Conservation (phyloP, 2,888 invertebrate species). For the Caradrina kadenii region DNA sequence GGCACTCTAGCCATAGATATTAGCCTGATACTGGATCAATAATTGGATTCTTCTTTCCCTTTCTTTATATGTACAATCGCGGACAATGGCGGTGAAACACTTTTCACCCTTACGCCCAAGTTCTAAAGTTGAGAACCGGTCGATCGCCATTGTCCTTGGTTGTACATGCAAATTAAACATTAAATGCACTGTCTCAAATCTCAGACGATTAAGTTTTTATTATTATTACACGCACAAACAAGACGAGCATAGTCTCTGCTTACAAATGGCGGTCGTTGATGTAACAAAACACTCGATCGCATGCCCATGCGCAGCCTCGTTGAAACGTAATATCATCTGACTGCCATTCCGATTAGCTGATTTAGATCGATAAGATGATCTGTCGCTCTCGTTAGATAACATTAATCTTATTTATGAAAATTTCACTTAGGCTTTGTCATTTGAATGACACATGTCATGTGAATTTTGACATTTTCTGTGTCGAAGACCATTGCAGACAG, state of each 20-base stretch:
- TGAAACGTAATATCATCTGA: slow-evolving; percentile 51
- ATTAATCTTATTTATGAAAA: slow-evolving; percentile 16
- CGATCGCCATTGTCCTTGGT: too few species aligned
- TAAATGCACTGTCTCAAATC: slow-evolving; percentile 8
- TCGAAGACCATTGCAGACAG: neutral
- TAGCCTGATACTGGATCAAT: neutral
- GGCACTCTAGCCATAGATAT: neutral
- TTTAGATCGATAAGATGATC: slow-evolving; percentile 32
- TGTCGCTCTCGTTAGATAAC: slow-evolving; percentile 32
- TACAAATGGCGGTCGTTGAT: slow-evolving; percentile 42
- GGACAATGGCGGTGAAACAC: too few species aligned
- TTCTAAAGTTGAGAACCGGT: too few species aligned
- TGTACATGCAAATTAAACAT: too few species aligned
- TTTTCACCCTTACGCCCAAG: neutral
- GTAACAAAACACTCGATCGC: slow-evolving; percentile 40
- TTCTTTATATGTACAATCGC: too few species aligned
- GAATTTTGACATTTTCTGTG: neutral
- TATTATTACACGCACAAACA: slow-evolving; percentile 8
- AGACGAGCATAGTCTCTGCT: neutral
- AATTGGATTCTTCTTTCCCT: neutral
- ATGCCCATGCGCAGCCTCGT: slow-evolving; percentile 31
- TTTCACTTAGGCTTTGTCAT: neutral
- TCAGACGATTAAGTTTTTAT: neutral
- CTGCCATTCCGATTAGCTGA: slow-evolving; percentile 21
- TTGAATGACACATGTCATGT: too few species aligned